A percentile compares a stretch with the other conserved stretches of the same genome.
phyloP scores from a whole-genome alignment of 2,113 vertebrate species.

The Anser cygnoides region DNA sequence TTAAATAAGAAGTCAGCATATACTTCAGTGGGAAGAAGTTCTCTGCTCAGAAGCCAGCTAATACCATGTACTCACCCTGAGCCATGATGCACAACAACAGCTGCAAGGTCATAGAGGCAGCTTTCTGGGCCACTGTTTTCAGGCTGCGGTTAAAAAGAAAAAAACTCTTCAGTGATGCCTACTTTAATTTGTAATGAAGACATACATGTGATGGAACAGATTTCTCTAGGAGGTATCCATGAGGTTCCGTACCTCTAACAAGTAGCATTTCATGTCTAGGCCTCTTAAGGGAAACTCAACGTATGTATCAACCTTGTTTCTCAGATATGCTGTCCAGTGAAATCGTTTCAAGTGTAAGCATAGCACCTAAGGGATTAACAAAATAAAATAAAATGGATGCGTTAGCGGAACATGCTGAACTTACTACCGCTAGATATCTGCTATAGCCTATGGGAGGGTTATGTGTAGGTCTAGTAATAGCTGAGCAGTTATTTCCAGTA shows the following conservation, averaged over 20 bases:
- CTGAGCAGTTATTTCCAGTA: neutral
- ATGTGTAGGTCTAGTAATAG: rapidly evolving
- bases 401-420: neutral
- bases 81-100: constrained; percentile 96
- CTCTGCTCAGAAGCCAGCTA: neutral
- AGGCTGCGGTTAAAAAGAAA: constrained; percentile 75
- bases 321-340: constrained; percentile 97
- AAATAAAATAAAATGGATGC: neutral
- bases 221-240: neutral
- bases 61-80: constrained; percentile 87
- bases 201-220: rapidly evolving
- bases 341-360: constrained; percentile 98
- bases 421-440: rapidly evolving
- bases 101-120: constrained; percentile 92
- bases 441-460: neutral
- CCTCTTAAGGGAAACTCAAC: constrained; percentile 93
- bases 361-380: constrained; percentile 83
- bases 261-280: constrained; percentile 94
- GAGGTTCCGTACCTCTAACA: constrained; percentile 87
- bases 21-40: neutral
- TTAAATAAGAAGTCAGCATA: neutral
- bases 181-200: neutral
- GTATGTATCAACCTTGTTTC: constrained; percentile 97
- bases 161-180: neutral
- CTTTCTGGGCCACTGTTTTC: constrained; percentile 88